These are phyloP conservation scores for Pachydiplax longipennis DNA, from an alignment of 2,888 invertebrate species.

Conservation along the genomic window DNA sequence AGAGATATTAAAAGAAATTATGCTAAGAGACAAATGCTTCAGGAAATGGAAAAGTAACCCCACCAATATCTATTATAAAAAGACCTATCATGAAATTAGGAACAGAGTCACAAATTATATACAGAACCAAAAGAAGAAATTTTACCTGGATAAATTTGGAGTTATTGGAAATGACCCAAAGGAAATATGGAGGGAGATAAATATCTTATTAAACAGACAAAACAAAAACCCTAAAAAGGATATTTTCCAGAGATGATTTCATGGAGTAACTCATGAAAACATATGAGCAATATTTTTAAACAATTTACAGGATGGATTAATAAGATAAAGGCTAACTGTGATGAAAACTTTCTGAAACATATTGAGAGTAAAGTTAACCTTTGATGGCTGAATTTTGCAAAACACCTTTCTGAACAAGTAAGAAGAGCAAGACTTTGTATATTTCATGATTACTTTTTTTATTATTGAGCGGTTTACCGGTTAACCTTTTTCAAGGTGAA, in stretches of 20 bases:
- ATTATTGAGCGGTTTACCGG: too few species aligned
- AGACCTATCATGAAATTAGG: not conserved
- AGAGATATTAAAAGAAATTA: not conserved
- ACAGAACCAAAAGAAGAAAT: not conserved
- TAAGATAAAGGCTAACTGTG: not conserved
- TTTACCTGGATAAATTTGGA: not conserved
- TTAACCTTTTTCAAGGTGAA: too few species aligned
- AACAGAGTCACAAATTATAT: not conserved
- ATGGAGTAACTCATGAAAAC: not conserved
- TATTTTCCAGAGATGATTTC: not conserved
- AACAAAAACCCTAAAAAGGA: not conserved
- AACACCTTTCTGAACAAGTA: too few species aligned
- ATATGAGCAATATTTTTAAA: not conserved
- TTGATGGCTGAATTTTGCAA: too few species aligned
- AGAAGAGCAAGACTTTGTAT: too few species aligned
- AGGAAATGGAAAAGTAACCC: not conserved
- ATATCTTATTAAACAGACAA: not conserved
- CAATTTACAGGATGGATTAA: not conserved
- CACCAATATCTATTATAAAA: not conserved
- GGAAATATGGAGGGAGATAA: not conserved
- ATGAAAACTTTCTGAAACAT: not conserved
- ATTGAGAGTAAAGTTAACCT: too few species aligned
- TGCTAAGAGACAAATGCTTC: not conserved
- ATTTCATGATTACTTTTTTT: too few species aligned
- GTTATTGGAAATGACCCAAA: not conserved